Conservation (phyloP, 2,888 invertebrate species). For the Andricus curvator region DNA sequence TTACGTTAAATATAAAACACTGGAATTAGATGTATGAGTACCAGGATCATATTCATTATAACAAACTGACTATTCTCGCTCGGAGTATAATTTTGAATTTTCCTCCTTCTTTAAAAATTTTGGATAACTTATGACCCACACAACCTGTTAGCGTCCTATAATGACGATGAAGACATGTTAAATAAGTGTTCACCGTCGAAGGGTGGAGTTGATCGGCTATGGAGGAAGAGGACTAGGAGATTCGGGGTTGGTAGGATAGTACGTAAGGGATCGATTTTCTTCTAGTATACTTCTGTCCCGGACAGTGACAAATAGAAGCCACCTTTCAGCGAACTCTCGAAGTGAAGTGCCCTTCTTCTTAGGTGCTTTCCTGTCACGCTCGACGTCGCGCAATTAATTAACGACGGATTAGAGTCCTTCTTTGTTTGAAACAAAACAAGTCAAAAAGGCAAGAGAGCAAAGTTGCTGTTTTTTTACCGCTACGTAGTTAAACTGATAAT, state of each 20-base stretch:
- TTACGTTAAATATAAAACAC: background rate
- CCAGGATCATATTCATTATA: background rate
- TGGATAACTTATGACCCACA: background rate
- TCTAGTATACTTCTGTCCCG: constrained; percentile 72
- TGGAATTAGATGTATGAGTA: background rate
- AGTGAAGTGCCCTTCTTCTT: constrained; percentile 64
- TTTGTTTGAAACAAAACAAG: constrained; percentile 42
- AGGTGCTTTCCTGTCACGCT: constrained; percentile 59
- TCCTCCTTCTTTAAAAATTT: background rate
- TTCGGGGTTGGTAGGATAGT: constrained; percentile 59
- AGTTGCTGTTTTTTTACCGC: background rate
- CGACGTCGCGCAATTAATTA: constrained; percentile 70
- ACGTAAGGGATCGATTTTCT: constrained; percentile 73
- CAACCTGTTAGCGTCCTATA: background rate
- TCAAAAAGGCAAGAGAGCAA: constrained; percentile 16
- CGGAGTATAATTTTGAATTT: background rate
- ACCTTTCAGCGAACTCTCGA: constrained; percentile 70
- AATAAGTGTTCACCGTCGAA: constrained; percentile 10
- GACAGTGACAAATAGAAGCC: constrained; percentile 76
- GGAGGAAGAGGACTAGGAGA: constrained; percentile 44
- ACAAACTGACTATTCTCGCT: background rate
- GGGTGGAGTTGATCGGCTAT: constrained; percentile 9
- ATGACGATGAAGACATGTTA: constrained; percentile 14
- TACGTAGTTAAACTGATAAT: background rate
- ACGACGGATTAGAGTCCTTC: constrained; percentile 66